Base-by-base conservation (phyloP, 2,113 vertebrate genomes). In the Aspiorhynchus laticeps region DNA sequence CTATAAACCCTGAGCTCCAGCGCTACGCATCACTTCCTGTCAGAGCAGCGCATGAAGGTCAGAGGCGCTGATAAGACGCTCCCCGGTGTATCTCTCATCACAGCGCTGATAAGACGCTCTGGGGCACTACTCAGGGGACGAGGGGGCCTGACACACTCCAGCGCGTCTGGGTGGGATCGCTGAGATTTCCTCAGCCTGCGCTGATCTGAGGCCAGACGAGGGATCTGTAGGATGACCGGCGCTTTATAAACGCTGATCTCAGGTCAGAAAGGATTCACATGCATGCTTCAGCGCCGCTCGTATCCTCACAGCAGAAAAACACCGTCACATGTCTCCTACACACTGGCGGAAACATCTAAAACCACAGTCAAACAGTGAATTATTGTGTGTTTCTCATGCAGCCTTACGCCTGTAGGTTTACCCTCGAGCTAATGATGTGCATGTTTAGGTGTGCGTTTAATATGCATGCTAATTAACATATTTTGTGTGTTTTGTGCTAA, bases 1-100 rank as follows among this genome's bases (percentile, higher is more conserved):
- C 56, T 9, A 56, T 56, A 59, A 73, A 73, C 69, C 69, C 33
- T 41, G 36, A 74, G 71, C 71, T 41, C 71, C 24, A 17, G 73
- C 24, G 7, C 73, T 26, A 24, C 74, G 24, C 74, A 75, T 75
- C 73, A 83, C 43, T 71, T 51, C 14, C 65, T 71, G 15, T 76
- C 71, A 63, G 51, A 85, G 43, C 63, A 53, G 36, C 69, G n/a
- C 48, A 21, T 43, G 83, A 85, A 77, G 43, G 73, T 65, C 83
- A 85, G 51, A 63, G 51, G 33, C 24, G 56, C 51, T 33, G 83
- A 77, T 85, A 77, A 63, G 71, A 46, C 36, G 14, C 38, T 63
- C 56, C 36, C 74, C 28, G 10, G 73, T 85, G 73, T 76, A 59
- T 43, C 26, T 76, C 83, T 77, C 56, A 33, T 85, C 83, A 85